Conservation (phyloP, 2,797 vertebrate genomes). For the Brachyrhaphis roseni region DNA sequence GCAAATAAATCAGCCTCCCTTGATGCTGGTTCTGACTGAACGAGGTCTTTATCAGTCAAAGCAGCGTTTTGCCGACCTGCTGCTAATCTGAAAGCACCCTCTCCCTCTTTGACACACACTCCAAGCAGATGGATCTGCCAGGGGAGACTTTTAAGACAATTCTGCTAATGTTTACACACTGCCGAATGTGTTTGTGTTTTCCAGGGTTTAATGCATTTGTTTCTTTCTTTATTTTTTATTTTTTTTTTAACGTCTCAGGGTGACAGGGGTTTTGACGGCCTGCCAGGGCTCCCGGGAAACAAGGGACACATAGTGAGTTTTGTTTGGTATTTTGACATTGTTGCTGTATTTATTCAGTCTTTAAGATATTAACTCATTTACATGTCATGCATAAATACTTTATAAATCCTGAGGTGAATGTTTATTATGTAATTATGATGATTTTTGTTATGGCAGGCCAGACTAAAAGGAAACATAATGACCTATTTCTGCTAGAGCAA, state of each 20-base stretch:
- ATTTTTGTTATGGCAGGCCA: constrained; percentile 41
- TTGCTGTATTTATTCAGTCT: constrained; percentile 31
- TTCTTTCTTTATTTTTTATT: constrained; percentile 31
- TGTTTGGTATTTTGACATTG: constrained; percentile 41
- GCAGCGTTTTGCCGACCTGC: constrained; percentile 70
- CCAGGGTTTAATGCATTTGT: constrained; percentile 60
- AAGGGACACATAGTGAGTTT: constrained; percentile 90
- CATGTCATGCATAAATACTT: constrained; percentile 27
- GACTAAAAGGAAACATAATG: constrained; percentile 48
- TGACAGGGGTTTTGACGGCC: constrained; percentile 91
- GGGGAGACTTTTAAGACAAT: constrained; percentile 67
- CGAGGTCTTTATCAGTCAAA: constrained; percentile 73
- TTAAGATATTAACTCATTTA: constrained; percentile 7
- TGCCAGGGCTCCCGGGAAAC: constrained; percentile 90
- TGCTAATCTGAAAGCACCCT: constrained; percentile 67
- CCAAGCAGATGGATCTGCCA: constrained; percentile 75
- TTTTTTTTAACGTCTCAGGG: constrained; percentile 80
- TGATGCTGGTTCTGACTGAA: constrained; percentile 67
- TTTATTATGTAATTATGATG: constrained; percentile 53
- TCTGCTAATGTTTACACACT: constrained; percentile 70
- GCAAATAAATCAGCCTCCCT: constrained; percentile 73
- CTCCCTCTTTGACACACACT: constrained; percentile 39
- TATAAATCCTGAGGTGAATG: constrained; percentile 46
- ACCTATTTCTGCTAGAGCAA: constrained; percentile 33
- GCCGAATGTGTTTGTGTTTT: constrained; percentile 49